Evolutionary conservation across 2,888 invertebrate genomes (phyloP).

Genomic region (Diloba caeruleocephala): DNA sequence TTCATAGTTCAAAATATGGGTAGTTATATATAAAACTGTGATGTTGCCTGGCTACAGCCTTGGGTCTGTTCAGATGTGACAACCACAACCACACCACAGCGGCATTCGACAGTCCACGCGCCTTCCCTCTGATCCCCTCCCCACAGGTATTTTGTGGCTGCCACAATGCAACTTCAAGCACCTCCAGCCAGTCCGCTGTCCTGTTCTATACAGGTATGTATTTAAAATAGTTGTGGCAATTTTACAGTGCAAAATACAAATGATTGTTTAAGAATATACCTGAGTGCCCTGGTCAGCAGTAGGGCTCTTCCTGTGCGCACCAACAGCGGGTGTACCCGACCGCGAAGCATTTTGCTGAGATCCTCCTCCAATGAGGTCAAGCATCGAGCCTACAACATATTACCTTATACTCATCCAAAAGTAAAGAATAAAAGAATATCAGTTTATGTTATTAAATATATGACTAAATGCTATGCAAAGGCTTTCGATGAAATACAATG

Average conservation of each 20-base stretch:
- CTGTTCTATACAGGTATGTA: too few relatives aligned
- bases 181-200: too few relatives aligned
- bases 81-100: too few relatives aligned
- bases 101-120: too few relatives aligned
- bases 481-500: constrained; percentile 40
- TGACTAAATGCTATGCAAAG: constrained; percentile 35
- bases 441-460: neutral
- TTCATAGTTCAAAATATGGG: too few relatives aligned
- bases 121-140: too few relatives aligned
- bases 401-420: constrained; percentile 15
- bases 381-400: constrained; percentile 85
- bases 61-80: too few relatives aligned
- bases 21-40: too few relatives aligned
- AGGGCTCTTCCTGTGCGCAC: constrained; percentile 94
- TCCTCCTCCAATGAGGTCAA: constrained; percentile 92
- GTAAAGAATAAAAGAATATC: neutral
- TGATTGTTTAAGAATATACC: constrained; percentile 73
- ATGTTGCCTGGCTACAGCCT: too few relatives aligned
- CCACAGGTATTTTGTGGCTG: too few relatives aligned
- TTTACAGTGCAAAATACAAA: too few relatives aligned
- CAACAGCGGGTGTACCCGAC: constrained; percentile 94
- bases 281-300: constrained; percentile 96
- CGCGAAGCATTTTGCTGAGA: constrained; percentile 90
- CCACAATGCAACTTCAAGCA: too few relatives aligned
- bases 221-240: constrained; percentile 4